A percentile compares a stretch with the other conserved stretches of the same genome.
Evolutionary conservation across 1,140 invertebrate species (phyloP).

Genomic region (Capitella teleta): DNA sequence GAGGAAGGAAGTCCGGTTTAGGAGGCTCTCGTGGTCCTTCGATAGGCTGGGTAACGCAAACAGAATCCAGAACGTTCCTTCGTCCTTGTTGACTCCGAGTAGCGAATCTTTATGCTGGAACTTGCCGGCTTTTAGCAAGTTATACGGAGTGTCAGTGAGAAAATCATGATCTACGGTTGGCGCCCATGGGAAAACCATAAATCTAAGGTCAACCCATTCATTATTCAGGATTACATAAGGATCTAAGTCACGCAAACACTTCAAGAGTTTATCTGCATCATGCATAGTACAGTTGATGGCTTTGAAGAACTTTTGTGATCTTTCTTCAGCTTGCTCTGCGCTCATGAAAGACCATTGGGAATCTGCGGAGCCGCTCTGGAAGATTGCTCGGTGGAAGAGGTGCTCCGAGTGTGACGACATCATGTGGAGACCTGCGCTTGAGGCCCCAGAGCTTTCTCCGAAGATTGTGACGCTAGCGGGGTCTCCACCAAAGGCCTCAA

Average conservation of each 20-base stretch:
- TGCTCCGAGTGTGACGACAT: conserved; percentile 68
- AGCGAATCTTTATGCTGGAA: conserved; percentile 6
- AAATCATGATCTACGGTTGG: conserved; percentile 10
- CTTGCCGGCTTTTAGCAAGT: background rate
- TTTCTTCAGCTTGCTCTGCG: conserved; percentile 66
- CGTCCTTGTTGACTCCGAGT: conserved; percentile 11
- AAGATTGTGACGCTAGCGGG: conserved; percentile 23
- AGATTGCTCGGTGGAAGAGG: conserved; percentile 63
- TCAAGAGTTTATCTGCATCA: conserved; percentile 59
- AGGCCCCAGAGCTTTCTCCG: conserved; percentile 77
- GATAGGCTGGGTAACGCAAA: background rate
- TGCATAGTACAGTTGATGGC: conserved; percentile 13
- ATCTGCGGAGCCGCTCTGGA: conserved; percentile 49
- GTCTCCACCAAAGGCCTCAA: conserved; percentile 28
- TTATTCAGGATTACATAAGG: conserved; percentile 66
- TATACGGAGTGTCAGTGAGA: conserved; percentile 8
- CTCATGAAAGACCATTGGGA: conserved; percentile 80
- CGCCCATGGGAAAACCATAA: conserved; percentile 10
- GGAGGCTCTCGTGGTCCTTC: conserved; percentile 7
- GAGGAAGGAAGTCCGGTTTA: background rate
- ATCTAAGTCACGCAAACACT: conserved; percentile 60
- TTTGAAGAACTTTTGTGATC: conserved; percentile 31
- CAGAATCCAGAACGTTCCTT: conserved; percentile 10
- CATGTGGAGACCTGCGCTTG: conserved; percentile 76
- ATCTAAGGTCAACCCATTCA: conserved; percentile 51